Base-by-base conservation (phyloP, 1,140 invertebrate species). In the Argopecten irradians region DNA sequence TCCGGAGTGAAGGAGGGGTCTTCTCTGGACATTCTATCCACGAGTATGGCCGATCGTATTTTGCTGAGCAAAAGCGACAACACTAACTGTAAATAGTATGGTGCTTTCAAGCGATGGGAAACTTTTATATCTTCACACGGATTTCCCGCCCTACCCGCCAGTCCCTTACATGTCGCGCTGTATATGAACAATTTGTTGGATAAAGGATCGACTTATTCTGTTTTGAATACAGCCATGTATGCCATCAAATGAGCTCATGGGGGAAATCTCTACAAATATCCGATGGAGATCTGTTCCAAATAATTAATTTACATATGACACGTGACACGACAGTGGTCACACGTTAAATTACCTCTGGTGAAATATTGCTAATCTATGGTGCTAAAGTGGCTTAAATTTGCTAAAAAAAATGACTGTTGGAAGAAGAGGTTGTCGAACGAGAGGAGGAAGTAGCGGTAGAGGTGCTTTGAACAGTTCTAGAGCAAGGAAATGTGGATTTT, bases 141-240 rank as follows among this genome's bases (percentile, higher is more conserved):
- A n/a, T 34, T 71, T 19, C 19, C 7, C 34, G 88, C 43, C 13
- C 28, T 87, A 39, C 87, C 87, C 33, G 55, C 55, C 16, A n/a
- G 82, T 32, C 86, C 86, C 0, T 16, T 86, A 14, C 86, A 87
- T 83, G 34, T 83, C 13, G 34, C 71, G 28, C 32, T 87, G 22
- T 87, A 83, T n/a, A n/a, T 87, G 9, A 83, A 71, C 9, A n/a
- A 83, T n/a, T 41, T 87, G 8, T 33, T 87, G 19, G 35, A 87
- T 16, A 9, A 0, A 2, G 86, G 86, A 3, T 33, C 86, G 34
- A 39, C 71, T 39, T 41, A 34, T 41, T 34, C 36, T 34, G 39
- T 36, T 7, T 32, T 87, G 32, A 36, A 82, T 9, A 32, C 71
- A 32, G 82, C 32, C 0, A n/a, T 87, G 16, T 87, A 87, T 34